Evolutionary conservation across 2,888 invertebrate genomes (phyloP).

Genomic region (Cerceris rybyensis): DNA sequence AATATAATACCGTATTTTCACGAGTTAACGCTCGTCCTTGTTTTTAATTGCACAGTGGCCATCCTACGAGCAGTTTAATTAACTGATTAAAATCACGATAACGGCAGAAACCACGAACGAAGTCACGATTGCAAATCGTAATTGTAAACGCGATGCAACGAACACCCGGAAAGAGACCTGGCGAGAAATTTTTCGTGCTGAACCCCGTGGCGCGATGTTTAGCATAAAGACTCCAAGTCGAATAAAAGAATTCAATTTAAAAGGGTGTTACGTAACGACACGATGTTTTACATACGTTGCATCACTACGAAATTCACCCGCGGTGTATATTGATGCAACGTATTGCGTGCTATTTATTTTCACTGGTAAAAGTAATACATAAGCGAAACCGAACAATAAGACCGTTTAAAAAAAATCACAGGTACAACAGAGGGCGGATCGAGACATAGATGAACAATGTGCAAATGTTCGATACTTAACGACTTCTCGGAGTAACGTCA

Average conservation of each 20-base stretch:
- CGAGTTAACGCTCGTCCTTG: constrained; percentile 47
- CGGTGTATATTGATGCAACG: constrained; percentile 28
- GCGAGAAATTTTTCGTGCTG: not conserved
- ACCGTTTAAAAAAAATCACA: constrained; percentile 57
- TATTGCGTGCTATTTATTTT: constrained; percentile 42
- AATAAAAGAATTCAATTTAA: not conserved
- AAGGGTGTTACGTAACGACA: not conserved
- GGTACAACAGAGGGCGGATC: constrained; percentile 62
- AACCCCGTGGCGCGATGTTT: not conserved
- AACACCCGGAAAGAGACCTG: constrained; percentile 43
- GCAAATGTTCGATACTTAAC: constrained; percentile 50
- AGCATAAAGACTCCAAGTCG: not conserved
- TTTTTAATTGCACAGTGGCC: constrained; percentile 30
- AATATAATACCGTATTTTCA: constrained; percentile 19
- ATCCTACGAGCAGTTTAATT: constrained; percentile 54
- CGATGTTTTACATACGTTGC: not conserved
- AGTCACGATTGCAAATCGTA: constrained; percentile 42
- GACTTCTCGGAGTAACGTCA: constrained; percentile 53
- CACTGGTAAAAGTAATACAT: constrained; percentile 50
- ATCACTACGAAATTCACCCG: constrained; percentile 21
- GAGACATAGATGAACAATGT: constrained; percentile 47
- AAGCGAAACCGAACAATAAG: constrained; percentile 60
- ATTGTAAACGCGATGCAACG: constrained; percentile 36
- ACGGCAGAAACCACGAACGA: constrained; percentile 19
- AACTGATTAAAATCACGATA: constrained; percentile 57